Percentiles rank a stretch among this genome's conserved stretches.
These are phyloP conservation scores for Colossoma macropomum DNA, from an alignment of 2,113 vertebrate species.

Conservation along the genomic window DNA sequence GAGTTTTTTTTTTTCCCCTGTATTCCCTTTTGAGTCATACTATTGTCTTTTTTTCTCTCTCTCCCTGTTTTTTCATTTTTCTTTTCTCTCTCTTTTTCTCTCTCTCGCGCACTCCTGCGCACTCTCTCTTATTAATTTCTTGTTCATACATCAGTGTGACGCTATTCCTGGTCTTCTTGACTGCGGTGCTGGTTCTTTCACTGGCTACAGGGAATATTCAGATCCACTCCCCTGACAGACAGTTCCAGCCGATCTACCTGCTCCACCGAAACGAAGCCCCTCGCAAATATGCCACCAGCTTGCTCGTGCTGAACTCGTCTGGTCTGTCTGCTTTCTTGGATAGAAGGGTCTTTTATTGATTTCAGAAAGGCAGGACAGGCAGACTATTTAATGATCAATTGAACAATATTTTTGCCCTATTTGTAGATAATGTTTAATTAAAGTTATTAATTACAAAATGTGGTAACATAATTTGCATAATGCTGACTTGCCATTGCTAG, in stretches of 20 bases:
- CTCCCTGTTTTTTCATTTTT: background rate
- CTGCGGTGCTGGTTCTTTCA: slow-evolving; percentile 85
- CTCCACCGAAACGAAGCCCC: slow-evolving; percentile 79
- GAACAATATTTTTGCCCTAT: background rate
- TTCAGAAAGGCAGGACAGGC: background rate
- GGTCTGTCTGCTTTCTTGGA: slow-evolving; percentile 73
- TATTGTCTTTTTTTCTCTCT: background rate
- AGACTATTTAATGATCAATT: slow-evolving; percentile 22
- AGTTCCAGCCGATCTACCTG: slow-evolving; percentile 88
- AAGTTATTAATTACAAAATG: slow-evolving; percentile 1
- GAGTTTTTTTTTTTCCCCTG: background rate
- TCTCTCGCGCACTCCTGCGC: too few relatives aligned
- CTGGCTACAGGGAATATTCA: slow-evolving; percentile 88
- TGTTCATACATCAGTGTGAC: slow-evolving; percentile 81
- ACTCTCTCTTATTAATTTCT: too few relatives aligned
- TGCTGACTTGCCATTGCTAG: background rate
- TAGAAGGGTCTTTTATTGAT: background rate
- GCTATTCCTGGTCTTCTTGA: slow-evolving; percentile 87
- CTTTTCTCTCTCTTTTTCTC: background rate
- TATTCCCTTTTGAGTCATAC: too few relatives aligned
- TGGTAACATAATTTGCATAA: background rate
- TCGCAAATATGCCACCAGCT: slow-evolving; percentile 84
- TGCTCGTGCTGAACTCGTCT: slow-evolving; percentile 91
- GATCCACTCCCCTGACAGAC: slow-evolving; percentile 82
- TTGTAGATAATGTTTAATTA: slow-evolving; percentile 1